Evolutionary conservation across 2,113 vertebrate genomes (phyloP).

Genomic region (mouse (Mus musculus)): GRCm39 chr6:54093501-54094000

Average conservation of each 20-base stretch:
- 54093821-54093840: neutral
- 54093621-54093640: neutral
- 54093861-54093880: constrained; percentile 32
- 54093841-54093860: constrained; percentile 7
- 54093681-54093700: constrained; percentile 22
- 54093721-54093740: neutral
- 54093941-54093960: neutral
- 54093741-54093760: constrained; percentile 7
- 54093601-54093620: neutral
- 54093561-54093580: neutral
- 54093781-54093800: constrained; percentile 50
- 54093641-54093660: constrained; percentile 24
- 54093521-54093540: neutral
- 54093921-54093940: neutral
- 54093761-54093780: constrained; percentile 60
- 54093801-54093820: neutral
- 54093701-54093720: neutral
- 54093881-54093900: neutral
- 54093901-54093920: neutral
- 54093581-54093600: neutral
- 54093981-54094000: neutral
- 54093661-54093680: neutral
- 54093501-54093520: constrained; percentile 54
- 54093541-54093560: neutral
- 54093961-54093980: neutral